These are phyloP conservation scores for Sinocyclocheilus anophthalmus DNA, from an alignment of 2,113 vertebrate genomes.

Conservation along the genomic window DNA sequence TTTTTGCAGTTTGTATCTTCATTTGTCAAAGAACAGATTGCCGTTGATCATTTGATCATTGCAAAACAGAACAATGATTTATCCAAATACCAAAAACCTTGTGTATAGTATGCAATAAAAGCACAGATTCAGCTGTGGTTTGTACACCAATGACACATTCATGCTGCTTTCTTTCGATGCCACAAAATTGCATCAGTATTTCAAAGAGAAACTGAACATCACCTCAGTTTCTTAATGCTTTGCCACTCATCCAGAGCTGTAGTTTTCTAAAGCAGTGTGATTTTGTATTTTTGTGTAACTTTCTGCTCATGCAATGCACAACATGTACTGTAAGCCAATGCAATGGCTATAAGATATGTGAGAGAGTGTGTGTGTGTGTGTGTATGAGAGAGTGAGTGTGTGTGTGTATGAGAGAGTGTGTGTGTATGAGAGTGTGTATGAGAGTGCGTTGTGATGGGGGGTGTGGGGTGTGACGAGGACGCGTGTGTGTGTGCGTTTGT, in stretches of 20 bases:
- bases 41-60: background rate
- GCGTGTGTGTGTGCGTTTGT: no score
- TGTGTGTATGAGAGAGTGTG: no score
- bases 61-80: background rate
- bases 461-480: no score
- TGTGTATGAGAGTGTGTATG: no score
- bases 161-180: conserved; percentile 5
- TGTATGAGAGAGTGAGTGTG: no score
- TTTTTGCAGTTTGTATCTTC: background rate
- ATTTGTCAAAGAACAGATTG: background rate
- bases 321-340: conserved; percentile 28
- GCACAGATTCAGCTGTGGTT: background rate
- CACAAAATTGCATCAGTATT: conserved; percentile 16
- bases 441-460: no score
- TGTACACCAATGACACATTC: background rate
- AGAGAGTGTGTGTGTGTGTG: no score
- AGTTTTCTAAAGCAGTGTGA: background rate
- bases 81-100: background rate
- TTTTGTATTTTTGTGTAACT: background rate
- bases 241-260: background rate
- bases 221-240: background rate
- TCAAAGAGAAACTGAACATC: background rate
- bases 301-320: conserved; percentile 29
- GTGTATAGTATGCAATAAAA: conserved; percentile 6
- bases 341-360: background rate